Conservation (phyloP, 2,797 vertebrate species). For the Notamacropus eugenii region DNA sequence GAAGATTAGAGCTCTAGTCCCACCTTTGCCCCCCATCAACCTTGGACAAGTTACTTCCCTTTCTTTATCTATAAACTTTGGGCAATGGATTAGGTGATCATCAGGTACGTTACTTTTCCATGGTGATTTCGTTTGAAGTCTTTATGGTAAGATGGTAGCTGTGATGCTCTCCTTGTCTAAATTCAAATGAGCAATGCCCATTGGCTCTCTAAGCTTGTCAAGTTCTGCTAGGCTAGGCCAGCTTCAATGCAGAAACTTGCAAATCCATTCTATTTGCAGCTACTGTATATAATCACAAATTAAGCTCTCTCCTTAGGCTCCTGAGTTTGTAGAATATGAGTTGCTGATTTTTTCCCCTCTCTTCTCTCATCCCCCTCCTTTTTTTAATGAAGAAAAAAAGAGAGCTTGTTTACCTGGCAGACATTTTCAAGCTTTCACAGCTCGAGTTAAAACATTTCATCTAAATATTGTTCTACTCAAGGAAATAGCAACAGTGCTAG, state of each 20-base stretch:
- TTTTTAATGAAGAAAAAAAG: background rate
- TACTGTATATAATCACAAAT: constrained; percentile 16
- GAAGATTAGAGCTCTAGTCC: background rate
- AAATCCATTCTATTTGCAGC: constrained; percentile 7
- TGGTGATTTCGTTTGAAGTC: background rate
- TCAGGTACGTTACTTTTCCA: background rate
- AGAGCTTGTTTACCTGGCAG: constrained; percentile 16
- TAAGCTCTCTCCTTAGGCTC: constrained; percentile 10
- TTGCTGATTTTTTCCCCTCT: background rate
- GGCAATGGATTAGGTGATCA: background rate
- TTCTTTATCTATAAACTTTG: background rate
- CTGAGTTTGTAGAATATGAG: background rate
- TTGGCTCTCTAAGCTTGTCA: constrained; percentile 40
- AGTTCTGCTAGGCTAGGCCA: background rate
- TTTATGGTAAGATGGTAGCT: background rate
- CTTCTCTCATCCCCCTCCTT: constrained; percentile 15
- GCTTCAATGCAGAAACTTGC: constrained; percentile 31
- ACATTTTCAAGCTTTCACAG: constrained; percentile 38
- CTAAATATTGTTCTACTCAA: constrained; percentile 7
- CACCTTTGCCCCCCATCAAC: background rate
- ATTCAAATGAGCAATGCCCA: background rate
- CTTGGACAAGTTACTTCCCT: background rate
- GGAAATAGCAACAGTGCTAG: background rate
- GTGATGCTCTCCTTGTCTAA: background rate
- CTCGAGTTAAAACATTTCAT: constrained; percentile 34